A percentile compares a stretch with the other conserved stretches of the same genome.
Evolutionary conservation across 2,797 vertebrate species (phyloP).

Genomic region (Catamblyrhynchus diadema): DNA sequence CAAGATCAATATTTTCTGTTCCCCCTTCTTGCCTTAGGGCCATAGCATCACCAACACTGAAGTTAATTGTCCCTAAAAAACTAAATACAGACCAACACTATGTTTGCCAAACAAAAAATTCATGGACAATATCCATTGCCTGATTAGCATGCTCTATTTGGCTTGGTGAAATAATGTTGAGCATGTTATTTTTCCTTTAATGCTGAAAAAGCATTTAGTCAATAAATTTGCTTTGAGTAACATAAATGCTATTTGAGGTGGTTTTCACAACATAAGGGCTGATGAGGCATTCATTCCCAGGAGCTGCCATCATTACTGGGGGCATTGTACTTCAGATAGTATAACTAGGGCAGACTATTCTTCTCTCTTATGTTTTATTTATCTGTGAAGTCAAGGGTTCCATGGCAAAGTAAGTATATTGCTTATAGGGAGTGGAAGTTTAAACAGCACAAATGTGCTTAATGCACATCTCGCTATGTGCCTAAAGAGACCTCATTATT

Average conservation of each 20-base stretch:
- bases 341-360: background rate
- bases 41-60: background rate
- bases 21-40: background rate
- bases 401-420: background rate
- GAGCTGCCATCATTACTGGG: background rate
- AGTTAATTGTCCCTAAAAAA: constrained; percentile 34
- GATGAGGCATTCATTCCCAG: background rate
- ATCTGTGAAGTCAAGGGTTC: background rate
- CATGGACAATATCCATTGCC: background rate
- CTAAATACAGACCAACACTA: background rate
- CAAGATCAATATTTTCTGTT: background rate
- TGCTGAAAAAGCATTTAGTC: constrained; percentile 11
- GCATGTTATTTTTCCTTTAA: background rate
- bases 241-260: background rate
- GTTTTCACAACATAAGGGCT: background rate
- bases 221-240: constrained; percentile 30
- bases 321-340: background rate
- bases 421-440: background rate
- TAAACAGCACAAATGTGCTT: background rate
- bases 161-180: background rate
- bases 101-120: background rate
- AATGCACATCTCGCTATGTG: background rate
- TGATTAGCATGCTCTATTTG: constrained; percentile 34
- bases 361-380: background rate
- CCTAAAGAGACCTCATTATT: background rate